Conservation (phyloP, 2,113 vertebrate species). For the Phaethon lepturus region DNA sequence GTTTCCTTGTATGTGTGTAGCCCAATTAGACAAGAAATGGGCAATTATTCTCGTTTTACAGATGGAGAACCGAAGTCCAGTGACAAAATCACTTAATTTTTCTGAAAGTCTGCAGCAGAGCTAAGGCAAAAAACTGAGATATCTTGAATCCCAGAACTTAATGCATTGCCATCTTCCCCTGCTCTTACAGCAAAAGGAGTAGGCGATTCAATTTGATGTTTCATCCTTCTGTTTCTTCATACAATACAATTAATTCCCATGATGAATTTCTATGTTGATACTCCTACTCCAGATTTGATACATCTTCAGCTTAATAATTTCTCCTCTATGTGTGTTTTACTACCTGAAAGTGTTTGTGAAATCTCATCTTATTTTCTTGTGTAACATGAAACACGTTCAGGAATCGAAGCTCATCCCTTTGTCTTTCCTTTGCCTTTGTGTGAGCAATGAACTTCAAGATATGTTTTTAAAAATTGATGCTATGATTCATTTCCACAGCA, state of each 20-base stretch:
- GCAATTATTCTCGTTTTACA: neutral
- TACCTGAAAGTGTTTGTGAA: neutral
- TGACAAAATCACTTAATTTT: neutral
- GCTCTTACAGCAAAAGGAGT: neutral
- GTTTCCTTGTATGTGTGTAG: neutral
- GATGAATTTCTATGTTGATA: conserved; percentile 20
- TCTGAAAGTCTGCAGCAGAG: neutral
- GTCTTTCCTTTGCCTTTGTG: neutral
- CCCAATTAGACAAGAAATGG: neutral
- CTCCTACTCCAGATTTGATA: neutral
- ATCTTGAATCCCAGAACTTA: neutral
- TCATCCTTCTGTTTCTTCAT: conserved; percentile 14
- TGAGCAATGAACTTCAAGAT: neutral
- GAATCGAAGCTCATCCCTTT: neutral
- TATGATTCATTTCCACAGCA: neutral
- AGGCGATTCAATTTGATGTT: neutral
- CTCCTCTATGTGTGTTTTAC: neutral
- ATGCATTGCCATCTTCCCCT: neutral
- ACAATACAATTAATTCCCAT: conserved; percentile 8
- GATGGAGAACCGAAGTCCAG: neutral
- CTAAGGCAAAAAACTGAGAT: neutral
- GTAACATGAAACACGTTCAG: neutral
- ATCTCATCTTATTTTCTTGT: neutral
- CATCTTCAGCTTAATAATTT: neutral
- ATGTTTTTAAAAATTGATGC: conserved; percentile 8